Base-by-base conservation (phyloP, 1,140 invertebrate genomes). In the Pogonus chalceus region DNA sequence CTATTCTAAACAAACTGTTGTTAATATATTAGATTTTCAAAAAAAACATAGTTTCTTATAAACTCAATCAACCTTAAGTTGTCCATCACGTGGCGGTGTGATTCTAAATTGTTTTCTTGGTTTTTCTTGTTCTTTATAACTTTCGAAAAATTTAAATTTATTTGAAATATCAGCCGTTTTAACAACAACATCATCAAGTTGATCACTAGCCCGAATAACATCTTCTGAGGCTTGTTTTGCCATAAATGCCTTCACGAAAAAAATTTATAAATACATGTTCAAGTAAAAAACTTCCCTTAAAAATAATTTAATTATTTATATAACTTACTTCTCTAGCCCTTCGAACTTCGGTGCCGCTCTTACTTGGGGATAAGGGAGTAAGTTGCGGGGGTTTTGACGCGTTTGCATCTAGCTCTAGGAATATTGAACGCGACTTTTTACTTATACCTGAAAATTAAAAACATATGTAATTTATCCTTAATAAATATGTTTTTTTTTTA, bases 71-170 rank as follows among this genome's bases (percentile, higher is more conserved):
- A 70, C 68, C 68, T 70, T 69, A 46, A 63, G 61, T 65, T 69
- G 67, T 51, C 67, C 66, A 54, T 92, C 88, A 54, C 88, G 75
- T 2, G 90, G 89, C 52, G 90, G 89, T 10, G 89, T 92, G 69
- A 92, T 89, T 61, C 89, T 76, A 74, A 92, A 92, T 62, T 80
- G 73, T 69, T 83, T 87, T 58, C 80, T 78, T 60, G 80, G 71
- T 62, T 79, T 77, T 67, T 85, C 76, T n/a, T 77, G 79, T 31
- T 84, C 81, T 64, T 81, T 80, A 73, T 90, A 92, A 1, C 82
- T 85, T 76, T 93, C 90, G 74, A 94, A 94, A 74, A 93, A 93
- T 70, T 89, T 88, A 74, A 92, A 93, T 61, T 87, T 82, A 64
- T 87, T 81, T 24, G 84, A 80, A 57, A 94, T 83, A 68, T 91